Evolutionary conservation across 2,113 vertebrate genomes (phyloP), one percentile per base, ranked within the genome.

Genomic region (Catharus fuscescens): DNA sequence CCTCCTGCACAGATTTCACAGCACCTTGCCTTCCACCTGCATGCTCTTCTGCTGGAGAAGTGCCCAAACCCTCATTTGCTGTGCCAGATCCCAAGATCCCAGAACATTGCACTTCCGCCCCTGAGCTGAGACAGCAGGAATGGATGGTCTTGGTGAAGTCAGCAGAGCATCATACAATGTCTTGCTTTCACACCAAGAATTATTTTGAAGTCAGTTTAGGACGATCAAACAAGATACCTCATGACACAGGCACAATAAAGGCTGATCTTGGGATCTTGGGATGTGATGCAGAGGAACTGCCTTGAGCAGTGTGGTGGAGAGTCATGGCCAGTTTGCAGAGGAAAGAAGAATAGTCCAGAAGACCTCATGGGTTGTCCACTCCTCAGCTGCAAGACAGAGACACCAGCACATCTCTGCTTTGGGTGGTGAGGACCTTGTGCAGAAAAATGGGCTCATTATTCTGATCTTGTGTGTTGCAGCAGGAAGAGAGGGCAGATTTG

Each of bases 401-500:
- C 1, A 2, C 10, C 61, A 82, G 4, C 7, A 15, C 15, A 42
- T n/a, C 32, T 69, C 48, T 4, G 2, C 62, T 95, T 72, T 50
- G 53, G 8, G 17, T 40, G 11, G 31, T 1, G 3, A 80, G 18
- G 14, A 32, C 7, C 34, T 67, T 19, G 13, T 7, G 2, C 34
- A 83, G 44, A 80, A 40, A n/a, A n/a, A 45, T 0, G 2, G 45
- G 14, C 17, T 31, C 5, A 2, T 16, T 50, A 19, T 44, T 81
- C 66, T 36, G 12, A 31, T 0, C 0, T 3, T 9, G 10, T 1
- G 1, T 2, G 16, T 23, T 1, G 0, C 61, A 66, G 31, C 2
- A 2, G 47, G 7, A 3, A 6, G 53, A 70, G 54, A 72, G 32
- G 40, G 31, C 0, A 4, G 62, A 45, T 62, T 40, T 3, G 1